Conservation (phyloP, 2,888 invertebrate genomes). For the Meiosimyza decipiens region DNA sequence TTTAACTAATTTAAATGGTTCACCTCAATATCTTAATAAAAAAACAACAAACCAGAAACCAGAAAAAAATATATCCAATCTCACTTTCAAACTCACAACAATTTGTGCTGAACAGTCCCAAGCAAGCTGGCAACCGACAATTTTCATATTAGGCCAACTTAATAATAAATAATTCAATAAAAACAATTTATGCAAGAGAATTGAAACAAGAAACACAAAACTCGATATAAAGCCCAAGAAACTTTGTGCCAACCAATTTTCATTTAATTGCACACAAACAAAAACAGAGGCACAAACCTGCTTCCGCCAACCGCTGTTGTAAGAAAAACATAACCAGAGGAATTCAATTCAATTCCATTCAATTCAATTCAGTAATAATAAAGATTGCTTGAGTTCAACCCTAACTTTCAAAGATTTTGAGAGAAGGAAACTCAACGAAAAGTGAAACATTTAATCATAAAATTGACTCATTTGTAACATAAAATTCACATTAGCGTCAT, state of each 20-base stretch:
- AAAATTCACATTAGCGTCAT: constrained; percentile 61
- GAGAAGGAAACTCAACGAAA: constrained; percentile 38
- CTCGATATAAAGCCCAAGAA: too few species aligned
- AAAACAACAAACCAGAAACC: not conserved
- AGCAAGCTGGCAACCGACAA: not conserved
- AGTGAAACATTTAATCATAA: constrained; percentile 59
- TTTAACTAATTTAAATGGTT: too few species aligned
- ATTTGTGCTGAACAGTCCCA: not conserved
- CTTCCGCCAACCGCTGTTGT: too few species aligned
- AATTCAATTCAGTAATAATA: constrained; percentile 3
- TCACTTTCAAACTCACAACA: constrained; percentile 17
- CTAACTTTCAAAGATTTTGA: not conserved
- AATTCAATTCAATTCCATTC: constrained; percentile 5
- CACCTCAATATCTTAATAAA: not conserved
- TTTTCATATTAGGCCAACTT: constrained; percentile 8
- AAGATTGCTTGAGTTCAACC: not conserved
- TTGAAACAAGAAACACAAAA: not conserved
- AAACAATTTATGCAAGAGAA: constrained; percentile 9
- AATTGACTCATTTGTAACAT: constrained; percentile 63
- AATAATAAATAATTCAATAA: constrained; percentile 24
- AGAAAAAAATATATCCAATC: not conserved
- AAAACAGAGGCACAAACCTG: too few species aligned
- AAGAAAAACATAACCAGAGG: too few species aligned
- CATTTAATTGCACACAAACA: too few species aligned
- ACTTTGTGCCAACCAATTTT: too few species aligned